phyloP scores from a whole-genome alignment of 2,888 invertebrate species.

The Mythimna pallens region DNA sequence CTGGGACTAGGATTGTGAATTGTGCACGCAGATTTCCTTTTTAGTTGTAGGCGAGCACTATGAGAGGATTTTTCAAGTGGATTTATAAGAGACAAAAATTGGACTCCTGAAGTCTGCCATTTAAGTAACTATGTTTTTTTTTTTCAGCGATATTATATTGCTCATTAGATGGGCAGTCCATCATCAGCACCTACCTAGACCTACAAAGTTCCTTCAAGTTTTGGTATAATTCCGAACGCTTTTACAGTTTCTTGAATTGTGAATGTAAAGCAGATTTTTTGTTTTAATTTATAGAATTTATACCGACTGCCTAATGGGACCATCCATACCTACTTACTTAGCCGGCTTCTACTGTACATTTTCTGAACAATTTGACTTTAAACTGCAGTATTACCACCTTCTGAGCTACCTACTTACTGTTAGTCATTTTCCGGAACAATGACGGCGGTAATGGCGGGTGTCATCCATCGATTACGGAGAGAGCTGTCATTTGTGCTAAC shows the following conservation, averaged over 20 bases:
- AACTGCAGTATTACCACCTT: slow-evolving; percentile 36
- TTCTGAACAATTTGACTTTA: slow-evolving; percentile 41
- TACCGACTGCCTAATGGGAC: too few relatives aligned
- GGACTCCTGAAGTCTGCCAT: not conserved
- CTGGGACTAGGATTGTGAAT: too few relatives aligned
- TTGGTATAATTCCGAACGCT: not conserved
- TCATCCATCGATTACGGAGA: slow-evolving; percentile 41
- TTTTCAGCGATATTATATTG: too few relatives aligned
- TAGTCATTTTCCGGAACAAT: slow-evolving; percentile 59
- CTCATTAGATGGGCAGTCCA: too few relatives aligned
- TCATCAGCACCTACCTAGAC: not conserved
- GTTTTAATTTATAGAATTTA: too few relatives aligned
- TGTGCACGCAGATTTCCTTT: too few relatives aligned
- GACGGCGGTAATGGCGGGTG: slow-evolving; percentile 48
- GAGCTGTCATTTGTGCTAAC: slow-evolving; percentile 29
- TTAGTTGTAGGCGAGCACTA: too few relatives aligned
- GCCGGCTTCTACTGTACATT: slow-evolving; percentile 13
- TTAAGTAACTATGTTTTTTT: not conserved
- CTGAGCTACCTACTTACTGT: slow-evolving; percentile 32
- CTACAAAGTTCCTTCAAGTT: not conserved
- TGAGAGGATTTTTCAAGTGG: too few relatives aligned
- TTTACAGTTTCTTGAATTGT: not conserved
- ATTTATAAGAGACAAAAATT: not conserved
- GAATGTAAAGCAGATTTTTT: too few relatives aligned
- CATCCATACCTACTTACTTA: not conserved